A percentile compares a stretch with the other conserved stretches of the same genome.
Evolutionary conservation across 1,140 invertebrate species (phyloP).

Genomic region (Luehdorfia chinensis): DNA sequence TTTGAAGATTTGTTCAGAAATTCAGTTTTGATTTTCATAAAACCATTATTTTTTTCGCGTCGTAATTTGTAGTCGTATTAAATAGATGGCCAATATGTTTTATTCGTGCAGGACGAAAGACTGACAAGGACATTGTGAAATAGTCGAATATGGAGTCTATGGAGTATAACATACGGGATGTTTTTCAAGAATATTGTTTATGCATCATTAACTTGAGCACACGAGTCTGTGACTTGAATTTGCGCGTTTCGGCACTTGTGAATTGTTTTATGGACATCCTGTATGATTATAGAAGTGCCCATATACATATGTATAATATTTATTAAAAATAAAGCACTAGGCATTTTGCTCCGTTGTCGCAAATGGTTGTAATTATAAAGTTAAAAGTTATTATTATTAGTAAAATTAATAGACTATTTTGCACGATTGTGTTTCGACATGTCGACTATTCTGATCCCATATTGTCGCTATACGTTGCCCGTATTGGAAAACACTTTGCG

Average conservation of each 20-base stretch:
- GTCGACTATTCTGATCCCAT: not conserved
- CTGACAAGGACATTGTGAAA: conserved; percentile 54
- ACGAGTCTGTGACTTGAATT: not conserved
- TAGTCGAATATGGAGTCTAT: conserved; percentile 45
- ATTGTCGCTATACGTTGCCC: not conserved
- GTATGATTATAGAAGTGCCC: conserved; percentile 52
- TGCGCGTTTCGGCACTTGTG: not conserved
- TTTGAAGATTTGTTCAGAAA: no score
- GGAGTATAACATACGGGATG: conserved; percentile 36
- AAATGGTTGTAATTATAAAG: conserved; percentile 72
- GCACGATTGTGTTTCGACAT: conserved; percentile 41
- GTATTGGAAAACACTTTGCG: conserved; percentile 43
- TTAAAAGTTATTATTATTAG: conserved; percentile 63
- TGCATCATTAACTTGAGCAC: not conserved
- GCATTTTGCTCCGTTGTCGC: conserved; percentile 66
- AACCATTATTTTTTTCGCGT: no score
- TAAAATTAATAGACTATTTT: conserved; percentile 70
- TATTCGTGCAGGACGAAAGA: conserved; percentile 55
- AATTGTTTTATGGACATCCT: conserved; percentile 54
- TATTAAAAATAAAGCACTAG: conserved; percentile 59
- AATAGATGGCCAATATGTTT: conserved; percentile 34
- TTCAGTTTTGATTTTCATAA: not conserved
- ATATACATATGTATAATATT: conserved; percentile 31
- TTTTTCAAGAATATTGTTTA: conserved; percentile 36
- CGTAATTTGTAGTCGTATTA: no score